Percentiles rank a stretch among this genome's conserved stretches.
These are phyloP conservation scores for Heliconius ismenius DNA, from an alignment of 2,888 invertebrate genomes.

Conservation along the genomic window DNA sequence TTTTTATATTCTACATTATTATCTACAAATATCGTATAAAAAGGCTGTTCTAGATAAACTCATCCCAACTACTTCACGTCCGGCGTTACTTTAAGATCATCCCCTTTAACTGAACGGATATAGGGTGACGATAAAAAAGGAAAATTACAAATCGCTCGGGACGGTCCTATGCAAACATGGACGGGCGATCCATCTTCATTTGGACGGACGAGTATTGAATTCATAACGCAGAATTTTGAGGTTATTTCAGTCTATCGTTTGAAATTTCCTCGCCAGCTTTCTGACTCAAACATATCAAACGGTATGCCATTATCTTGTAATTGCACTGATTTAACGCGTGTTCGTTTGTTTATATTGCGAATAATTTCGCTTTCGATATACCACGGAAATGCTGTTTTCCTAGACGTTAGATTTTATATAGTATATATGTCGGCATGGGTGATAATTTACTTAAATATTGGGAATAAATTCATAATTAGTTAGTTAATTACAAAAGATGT, in stretches of 20 bases:
- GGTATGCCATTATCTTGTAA: slow-evolving; percentile 10
- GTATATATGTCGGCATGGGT: no score
- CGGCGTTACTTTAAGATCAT: slow-evolving; percentile 37
- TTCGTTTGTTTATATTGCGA: slow-evolving; percentile 8
- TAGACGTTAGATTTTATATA: slow-evolving; percentile 9
- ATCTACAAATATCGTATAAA: neutral
- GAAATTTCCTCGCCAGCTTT: slow-evolving; percentile 10
- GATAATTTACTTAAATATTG: no score
- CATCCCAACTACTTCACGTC: slow-evolving; percentile 1
- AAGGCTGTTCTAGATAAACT: neutral
- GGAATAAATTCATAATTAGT: no score
- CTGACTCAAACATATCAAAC: slow-evolving; percentile 7
- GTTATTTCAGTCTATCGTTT: slow-evolving; percentile 22
- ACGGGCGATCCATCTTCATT: slow-evolving; percentile 44
- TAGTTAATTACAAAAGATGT: no score
- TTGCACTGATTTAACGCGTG: neutral
- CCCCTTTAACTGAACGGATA: slow-evolving; percentile 27
- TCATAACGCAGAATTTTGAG: slow-evolving; percentile 34
- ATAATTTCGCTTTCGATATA: slow-evolving; percentile 1
- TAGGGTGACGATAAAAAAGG: slow-evolving; percentile 41
- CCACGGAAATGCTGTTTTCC: slow-evolving; percentile 4
- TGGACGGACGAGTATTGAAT: slow-evolving; percentile 40
- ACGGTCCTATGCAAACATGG: slow-evolving; percentile 45
- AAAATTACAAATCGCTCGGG: slow-evolving; percentile 42
- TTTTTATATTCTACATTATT: neutral